Evolutionary conservation across 2,113 vertebrate species (phyloP).

Genomic region (Climacteris rufus): DNA sequence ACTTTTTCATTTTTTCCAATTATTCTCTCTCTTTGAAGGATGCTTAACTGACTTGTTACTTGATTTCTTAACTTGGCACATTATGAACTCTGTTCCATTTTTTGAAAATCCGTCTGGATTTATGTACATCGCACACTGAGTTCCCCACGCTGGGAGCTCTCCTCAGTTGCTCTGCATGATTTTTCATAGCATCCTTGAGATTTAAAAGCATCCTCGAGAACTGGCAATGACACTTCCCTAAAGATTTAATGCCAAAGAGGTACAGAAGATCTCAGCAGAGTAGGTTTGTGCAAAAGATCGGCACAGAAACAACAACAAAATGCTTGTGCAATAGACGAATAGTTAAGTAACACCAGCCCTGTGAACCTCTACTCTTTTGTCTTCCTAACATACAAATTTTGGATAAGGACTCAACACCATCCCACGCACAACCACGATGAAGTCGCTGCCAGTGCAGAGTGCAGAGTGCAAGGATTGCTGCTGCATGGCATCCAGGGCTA

Average conservation of each 20-base stretch:
- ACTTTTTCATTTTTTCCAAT: not conserved
- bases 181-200: not conserved
- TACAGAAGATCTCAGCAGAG: not conserved
- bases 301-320: not conserved
- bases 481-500: not conserved
- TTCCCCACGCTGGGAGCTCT: not conserved
- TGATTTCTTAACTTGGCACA: constrained; percentile 18
- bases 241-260: not conserved
- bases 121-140: not conserved
- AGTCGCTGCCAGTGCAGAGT: not conserved
- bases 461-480: not conserved
- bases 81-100: not conserved
- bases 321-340: not conserved
- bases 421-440: not conserved
- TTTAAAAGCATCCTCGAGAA: not conserved
- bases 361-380: not conserved
- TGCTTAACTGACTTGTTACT: not conserved
- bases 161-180: not conserved
- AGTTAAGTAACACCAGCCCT: not conserved
- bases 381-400: not conserved
- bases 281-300: not conserved
- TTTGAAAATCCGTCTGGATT: not conserved
- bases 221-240: not conserved
- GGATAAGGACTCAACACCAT: not conserved
- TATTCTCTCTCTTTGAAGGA: not conserved